Evolutionary conservation across 2,888 invertebrate genomes (phyloP).

Genomic region (Drepana falcataria): DNA sequence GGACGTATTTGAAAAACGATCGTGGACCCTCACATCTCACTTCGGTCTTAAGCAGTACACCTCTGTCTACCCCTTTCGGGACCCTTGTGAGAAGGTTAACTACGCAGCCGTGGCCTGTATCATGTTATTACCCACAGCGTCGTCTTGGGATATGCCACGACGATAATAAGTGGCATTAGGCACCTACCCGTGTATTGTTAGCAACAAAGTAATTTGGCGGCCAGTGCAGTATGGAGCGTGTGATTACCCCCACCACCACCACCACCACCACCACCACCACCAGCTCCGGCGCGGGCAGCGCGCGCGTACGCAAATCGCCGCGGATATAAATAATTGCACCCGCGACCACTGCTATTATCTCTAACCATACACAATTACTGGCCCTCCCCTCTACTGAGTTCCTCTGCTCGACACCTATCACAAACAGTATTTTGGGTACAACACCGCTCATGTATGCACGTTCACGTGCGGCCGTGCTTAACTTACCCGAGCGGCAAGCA

Average conservation of each 20-base stretch:
- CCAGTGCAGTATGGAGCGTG: slow-evolving; percentile 23
- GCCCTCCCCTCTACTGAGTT: slow-evolving; percentile 23
- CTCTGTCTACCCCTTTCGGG: too few relatives aligned
- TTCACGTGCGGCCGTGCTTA: not conserved
- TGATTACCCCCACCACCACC: slow-evolving; percentile 38
- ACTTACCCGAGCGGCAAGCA: not conserved
- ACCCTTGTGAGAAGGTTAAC: too few relatives aligned
- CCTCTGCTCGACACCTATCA: not conserved
- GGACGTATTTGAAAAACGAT: too few relatives aligned
- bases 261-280: too few relatives aligned
- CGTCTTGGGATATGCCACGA: not conserved
- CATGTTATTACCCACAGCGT: not conserved
- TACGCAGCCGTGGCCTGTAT: slow-evolving; percentile 7
- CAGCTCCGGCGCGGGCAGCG: slow-evolving; percentile 9
- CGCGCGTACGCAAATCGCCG: slow-evolving; percentile 63
- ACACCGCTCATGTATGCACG: not conserved
- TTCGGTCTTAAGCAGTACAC: too few relatives aligned
- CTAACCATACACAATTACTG: slow-evolving; percentile 68
- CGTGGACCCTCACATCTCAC: too few relatives aligned
- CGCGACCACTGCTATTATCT: slow-evolving; percentile 56
- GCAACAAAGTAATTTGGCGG: slow-evolving; percentile 30
- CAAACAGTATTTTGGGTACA: not conserved
- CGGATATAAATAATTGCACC: slow-evolving; percentile 65
- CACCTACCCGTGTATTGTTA: slow-evolving; percentile 22
- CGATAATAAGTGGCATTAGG: not conserved